Evolutionary conservation across 2,113 vertebrate genomes (phyloP), one percentile per base, ranked within the genome.

Genomic region (Rynchops niger): DNA sequence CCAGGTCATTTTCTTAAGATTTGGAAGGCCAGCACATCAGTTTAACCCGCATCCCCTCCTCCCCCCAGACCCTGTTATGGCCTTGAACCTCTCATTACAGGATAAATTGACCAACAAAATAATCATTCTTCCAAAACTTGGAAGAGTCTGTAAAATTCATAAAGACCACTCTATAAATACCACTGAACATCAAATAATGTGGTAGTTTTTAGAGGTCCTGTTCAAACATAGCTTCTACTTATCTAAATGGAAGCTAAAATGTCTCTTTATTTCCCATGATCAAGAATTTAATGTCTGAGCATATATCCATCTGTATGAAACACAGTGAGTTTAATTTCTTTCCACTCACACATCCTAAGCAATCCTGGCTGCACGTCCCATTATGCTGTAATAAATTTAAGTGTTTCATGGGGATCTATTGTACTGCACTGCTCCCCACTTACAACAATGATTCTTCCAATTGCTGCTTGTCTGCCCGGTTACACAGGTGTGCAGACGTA

Each of bases 371-470:
- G 49, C 17, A 65, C 30, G 91, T 88, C 63, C 32, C 83, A 62
- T 89, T 71, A 88, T 27, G 6, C 49, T 59, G 15, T 45, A 86
- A 67, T 81, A 91, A 86, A 93, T 56, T 67, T 25, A 83, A 69
- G 42, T 18, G 23, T 52, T 97, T 93, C 80, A 52, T 40, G 19
- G 45, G 65, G 61, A 71, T 82, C 65, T 55, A 45, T 36, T 55
- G 59, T 71, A 72, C 82, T 88, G 62, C 22, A 34, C n/a, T 81
- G 52, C 63, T 96, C 63, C 92, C 27, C 19, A 38, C n/a, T 82
- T 62, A 16, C 13, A 94, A 22, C 34, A 81, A 72, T 82, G 66
- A 88, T 88, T 97, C 91, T 78, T 97, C 91, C 50, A 93, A 36
- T 88, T 93, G 76, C 50, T 86, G 30, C 84, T 58, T 88, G 38